These are phyloP conservation scores for Bombyx mori DNA, from an alignment of 1,140 invertebrate species.

Conservation along the genomic window DNA sequence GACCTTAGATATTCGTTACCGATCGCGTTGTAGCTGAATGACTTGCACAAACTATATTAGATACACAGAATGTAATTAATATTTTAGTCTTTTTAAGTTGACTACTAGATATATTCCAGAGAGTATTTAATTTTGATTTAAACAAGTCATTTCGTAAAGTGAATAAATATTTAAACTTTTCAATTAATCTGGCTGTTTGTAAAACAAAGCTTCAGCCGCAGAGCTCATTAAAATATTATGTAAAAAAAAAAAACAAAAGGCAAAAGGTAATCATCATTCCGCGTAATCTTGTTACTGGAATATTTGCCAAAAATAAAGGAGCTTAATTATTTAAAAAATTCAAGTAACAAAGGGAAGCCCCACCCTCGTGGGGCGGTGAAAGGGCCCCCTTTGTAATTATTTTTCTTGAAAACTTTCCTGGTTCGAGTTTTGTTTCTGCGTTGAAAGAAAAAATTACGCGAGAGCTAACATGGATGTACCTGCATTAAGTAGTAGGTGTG, in stretches of 20 bases:
- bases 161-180: slow-evolving; percentile 1
- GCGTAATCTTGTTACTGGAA: slow-evolving; percentile 46
- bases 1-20: too few relatives aligned
- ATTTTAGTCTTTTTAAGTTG: too few relatives aligned
- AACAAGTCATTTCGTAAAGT: neutral
- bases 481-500: too few relatives aligned
- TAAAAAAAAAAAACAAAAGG: slow-evolving; percentile 26
- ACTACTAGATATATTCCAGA: too few relatives aligned
- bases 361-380: slow-evolving; percentile 10
- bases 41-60: too few relatives aligned
- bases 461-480: too few relatives aligned
- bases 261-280: slow-evolving; percentile 34
- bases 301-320: slow-evolving; percentile 41
- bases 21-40: too few relatives aligned
- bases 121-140: too few relatives aligned
- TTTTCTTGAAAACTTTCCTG: slow-evolving; percentile 47
- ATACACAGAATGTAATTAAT: too few relatives aligned
- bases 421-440: slow-evolving; percentile 28
- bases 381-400: slow-evolving; percentile 46
- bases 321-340: slow-evolving; percentile 54
- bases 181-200: too few relatives aligned
- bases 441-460: slow-evolving; percentile 15
- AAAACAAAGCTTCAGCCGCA: too few relatives aligned
- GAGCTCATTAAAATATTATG: slow-evolving; percentile 7
- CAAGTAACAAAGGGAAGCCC: slow-evolving; percentile 20